Evolutionary conservation across 2,797 vertebrate species (phyloP).

Genomic region (Labeo calbasu): DNA sequence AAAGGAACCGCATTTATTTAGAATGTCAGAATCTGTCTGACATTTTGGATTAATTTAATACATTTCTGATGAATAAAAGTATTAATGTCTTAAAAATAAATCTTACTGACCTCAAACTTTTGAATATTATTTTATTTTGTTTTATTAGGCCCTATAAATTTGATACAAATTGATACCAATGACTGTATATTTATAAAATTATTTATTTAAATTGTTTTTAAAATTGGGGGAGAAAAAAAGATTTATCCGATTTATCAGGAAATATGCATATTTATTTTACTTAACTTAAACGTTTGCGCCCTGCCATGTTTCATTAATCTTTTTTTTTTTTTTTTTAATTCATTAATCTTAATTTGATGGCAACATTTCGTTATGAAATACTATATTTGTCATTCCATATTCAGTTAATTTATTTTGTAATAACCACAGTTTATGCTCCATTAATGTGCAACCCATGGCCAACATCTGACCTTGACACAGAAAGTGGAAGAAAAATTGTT

Average conservation of each 20-base stretch:
- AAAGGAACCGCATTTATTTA: no score
- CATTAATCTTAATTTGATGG: constrained; percentile 22
- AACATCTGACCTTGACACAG: neutral
- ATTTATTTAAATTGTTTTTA: neutral
- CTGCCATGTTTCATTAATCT: constrained; percentile 5
- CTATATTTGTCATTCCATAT: neutral
- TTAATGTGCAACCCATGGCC: neutral
- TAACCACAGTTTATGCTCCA: neutral
- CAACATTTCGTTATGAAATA: neutral
- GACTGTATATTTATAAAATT: neutral
- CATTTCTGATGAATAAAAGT: no score
- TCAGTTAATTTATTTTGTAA: neutral
- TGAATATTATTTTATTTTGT: neutral
- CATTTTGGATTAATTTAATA: no score
- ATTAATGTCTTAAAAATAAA: no score
- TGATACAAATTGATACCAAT: neutral
- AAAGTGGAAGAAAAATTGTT: neutral
- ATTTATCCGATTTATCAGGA: neutral
- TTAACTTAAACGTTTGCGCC: neutral
- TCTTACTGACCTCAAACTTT: neutral
- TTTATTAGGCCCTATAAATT: neutral
- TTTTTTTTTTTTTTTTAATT: neutral
- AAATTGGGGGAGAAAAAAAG: neutral
- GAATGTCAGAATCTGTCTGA: no score
- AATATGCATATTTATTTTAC: constrained; percentile 6